Conservation (phyloP, 2,888 invertebrate species). For the Abscondita cerata region DNA sequence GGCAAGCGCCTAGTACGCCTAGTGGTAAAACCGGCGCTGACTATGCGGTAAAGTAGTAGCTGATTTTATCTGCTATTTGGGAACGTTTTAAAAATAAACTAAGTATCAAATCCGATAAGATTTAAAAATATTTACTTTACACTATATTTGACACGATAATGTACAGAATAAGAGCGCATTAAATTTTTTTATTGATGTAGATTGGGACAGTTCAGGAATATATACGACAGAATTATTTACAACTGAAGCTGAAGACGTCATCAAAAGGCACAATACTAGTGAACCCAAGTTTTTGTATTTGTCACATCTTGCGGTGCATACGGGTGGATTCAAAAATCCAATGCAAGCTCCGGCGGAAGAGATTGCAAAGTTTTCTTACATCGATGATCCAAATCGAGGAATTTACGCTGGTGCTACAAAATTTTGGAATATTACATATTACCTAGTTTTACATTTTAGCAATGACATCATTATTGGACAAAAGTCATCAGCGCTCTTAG, state of each 20-base stretch:
- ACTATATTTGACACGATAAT: too few relatives aligned
- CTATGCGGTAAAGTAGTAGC: too few relatives aligned
- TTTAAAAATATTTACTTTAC: too few relatives aligned
- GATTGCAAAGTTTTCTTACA: slow-evolving; percentile 71
- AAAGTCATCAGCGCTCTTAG: slow-evolving; percentile 79
- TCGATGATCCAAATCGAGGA: slow-evolving; percentile 69
- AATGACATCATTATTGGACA: slow-evolving; percentile 88
- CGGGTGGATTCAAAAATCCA: slow-evolving; percentile 67
- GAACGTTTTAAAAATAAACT: too few relatives aligned
- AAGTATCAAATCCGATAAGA: too few relatives aligned
- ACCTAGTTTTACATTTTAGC: too few relatives aligned
- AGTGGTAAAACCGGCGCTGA: too few relatives aligned
- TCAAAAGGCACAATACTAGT: slow-evolving; percentile 61
- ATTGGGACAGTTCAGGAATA: slow-evolving; percentile 63
- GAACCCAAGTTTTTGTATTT: slow-evolving; percentile 73
- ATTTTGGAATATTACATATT: too few relatives aligned
- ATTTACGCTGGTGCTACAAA: slow-evolving; percentile 73
- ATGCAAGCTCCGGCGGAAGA: slow-evolving; percentile 78
- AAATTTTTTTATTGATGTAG: slow-evolving; percentile 63
- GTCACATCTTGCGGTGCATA: slow-evolving; percentile 73
- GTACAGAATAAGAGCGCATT: too few relatives aligned
- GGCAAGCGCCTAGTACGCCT: too few relatives aligned
- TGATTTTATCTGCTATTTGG: too few relatives aligned
- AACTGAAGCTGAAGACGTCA: slow-evolving; percentile 67
- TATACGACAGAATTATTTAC: slow-evolving; percentile 74